Evolutionary conservation across 2,797 vertebrate species (phyloP).

Genomic region (Betta splendens): DNA sequence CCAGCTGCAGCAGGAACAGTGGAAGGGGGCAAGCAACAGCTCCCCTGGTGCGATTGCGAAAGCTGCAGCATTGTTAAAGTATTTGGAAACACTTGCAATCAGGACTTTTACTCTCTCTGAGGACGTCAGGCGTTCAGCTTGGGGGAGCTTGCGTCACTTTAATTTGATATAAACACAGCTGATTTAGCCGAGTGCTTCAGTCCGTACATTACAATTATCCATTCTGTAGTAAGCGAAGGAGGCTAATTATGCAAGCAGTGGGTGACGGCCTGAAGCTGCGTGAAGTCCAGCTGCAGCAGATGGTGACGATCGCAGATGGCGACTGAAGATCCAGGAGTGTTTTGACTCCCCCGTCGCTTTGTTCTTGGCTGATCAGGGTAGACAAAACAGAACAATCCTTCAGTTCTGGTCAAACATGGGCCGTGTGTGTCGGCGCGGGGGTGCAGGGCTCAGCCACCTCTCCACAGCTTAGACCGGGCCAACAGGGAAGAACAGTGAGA

Average conservation of each 20-base stretch:
- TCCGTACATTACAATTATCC: too few species aligned
- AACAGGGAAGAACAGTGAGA: conserved; percentile 46
- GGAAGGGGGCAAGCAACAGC: conserved; percentile 27
- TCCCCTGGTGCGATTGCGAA: conserved; percentile 19
- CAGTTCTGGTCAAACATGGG: conserved; percentile 33
- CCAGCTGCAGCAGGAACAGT: conserved; percentile 61
- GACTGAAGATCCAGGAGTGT: conserved; percentile 43
- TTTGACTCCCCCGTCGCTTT: conserved; percentile 56
- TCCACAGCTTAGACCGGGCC: conserved; percentile 37
- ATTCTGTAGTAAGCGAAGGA: background rate
- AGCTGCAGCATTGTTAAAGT: conserved; percentile 24
- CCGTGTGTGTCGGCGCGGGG: conserved; percentile 11
- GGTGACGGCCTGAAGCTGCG: background rate
- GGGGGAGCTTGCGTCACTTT: background rate
- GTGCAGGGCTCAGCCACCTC: conserved; percentile 18
- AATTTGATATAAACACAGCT: background rate
- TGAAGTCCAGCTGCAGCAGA: conserved; percentile 41
- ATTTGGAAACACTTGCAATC: background rate
- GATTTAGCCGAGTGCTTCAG: background rate
- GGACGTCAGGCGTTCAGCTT: too few species aligned
- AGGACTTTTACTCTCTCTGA: too few species aligned
- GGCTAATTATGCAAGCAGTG: conserved; percentile 14
- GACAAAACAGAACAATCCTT: conserved; percentile 75
- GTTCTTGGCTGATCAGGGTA: conserved; percentile 75
- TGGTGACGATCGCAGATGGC: conserved; percentile 54